These are phyloP conservation scores for Lonchura striata DNA, from an alignment of 2,113 vertebrate genomes.

Conservation along the genomic window DNA sequence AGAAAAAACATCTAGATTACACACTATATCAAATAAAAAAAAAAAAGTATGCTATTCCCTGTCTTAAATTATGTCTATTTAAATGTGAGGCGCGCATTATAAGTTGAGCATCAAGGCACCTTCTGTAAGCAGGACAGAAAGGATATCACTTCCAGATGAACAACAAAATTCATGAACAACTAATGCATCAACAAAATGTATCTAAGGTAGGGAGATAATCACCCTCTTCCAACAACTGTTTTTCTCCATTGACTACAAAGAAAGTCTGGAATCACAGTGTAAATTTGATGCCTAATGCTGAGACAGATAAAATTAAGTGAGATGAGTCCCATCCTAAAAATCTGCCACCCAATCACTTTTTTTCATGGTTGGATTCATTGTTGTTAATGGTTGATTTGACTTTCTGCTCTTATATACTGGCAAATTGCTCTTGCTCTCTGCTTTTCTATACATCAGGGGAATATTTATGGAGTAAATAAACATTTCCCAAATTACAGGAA, in stretches of 20 bases:
- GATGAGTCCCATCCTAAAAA: conserved; percentile 1
- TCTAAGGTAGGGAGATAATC: background rate
- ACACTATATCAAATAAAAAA: background rate
- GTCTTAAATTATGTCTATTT: background rate
- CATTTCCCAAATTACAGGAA: background rate
- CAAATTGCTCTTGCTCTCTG: background rate
- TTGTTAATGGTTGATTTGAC: conserved; percentile 33
- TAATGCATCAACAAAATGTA: background rate
- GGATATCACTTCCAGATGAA: background rate
- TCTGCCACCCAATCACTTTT: background rate
- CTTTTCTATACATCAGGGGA: background rate
- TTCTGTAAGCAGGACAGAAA: background rate
- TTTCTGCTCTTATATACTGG: background rate
- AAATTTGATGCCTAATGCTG: background rate
- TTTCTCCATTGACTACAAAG: background rate
- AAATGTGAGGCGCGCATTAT: background rate
- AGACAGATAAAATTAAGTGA: background rate
- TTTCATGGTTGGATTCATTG: conserved; percentile 19
- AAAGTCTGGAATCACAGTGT: background rate
- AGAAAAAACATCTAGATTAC: background rate
- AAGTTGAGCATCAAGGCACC: background rate
- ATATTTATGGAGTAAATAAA: conserved; percentile 6
- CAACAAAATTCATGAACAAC: background rate
- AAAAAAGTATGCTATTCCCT: background rate
- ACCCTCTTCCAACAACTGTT: background rate